phyloP scores from a whole-genome alignment of 2,888 invertebrate species.

The Polydrusus tereticollis region DNA sequence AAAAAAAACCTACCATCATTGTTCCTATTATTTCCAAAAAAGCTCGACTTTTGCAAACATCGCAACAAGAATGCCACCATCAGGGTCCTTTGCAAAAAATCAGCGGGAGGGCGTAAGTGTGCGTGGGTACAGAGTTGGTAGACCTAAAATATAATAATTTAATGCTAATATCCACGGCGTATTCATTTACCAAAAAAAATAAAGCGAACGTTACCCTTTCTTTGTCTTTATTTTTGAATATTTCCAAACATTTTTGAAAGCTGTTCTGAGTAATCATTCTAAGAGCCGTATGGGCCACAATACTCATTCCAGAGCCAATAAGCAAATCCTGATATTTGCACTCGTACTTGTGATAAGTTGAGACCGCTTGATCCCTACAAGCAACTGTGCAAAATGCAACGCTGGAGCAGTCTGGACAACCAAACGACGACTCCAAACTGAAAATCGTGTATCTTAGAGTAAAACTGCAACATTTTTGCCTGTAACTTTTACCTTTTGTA shows the following conservation, averaged over 20 bases:
- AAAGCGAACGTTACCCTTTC: slow-evolving; percentile 59
- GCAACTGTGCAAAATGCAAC: slow-evolving; percentile 80
- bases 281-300: slow-evolving; percentile 81
- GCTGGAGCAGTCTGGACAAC: slow-evolving; percentile 80
- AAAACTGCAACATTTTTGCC: too few relatives aligned
- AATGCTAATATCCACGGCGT: too few relatives aligned
- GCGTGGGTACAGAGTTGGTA: slow-evolving; percentile 79
- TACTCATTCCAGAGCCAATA: slow-evolving; percentile 84
- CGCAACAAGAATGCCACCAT: slow-evolving; percentile 84
- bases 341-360: slow-evolving; percentile 81
- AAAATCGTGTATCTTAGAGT: too few relatives aligned
- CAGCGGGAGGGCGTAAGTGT: slow-evolving; percentile 72
- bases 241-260: slow-evolving; percentile 67
- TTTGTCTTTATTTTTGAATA: slow-evolving; percentile 68
- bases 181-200: too few relatives aligned
- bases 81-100: slow-evolving; percentile 81
- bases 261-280: slow-evolving; percentile 82
- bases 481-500: slow-evolving; percentile 77
- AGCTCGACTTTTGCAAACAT: slow-evolving; percentile 77
- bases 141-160: slow-evolving; percentile 60
- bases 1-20: slow-evolving; percentile 41
- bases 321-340: slow-evolving; percentile 81
- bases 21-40: slow-evolving; percentile 68
- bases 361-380: slow-evolving; percentile 76
- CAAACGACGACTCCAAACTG: slow-evolving; percentile 76